phyloP scores from a whole-genome alignment of 2,888 invertebrate genomes.

The Bellardia bayeri region DNA sequence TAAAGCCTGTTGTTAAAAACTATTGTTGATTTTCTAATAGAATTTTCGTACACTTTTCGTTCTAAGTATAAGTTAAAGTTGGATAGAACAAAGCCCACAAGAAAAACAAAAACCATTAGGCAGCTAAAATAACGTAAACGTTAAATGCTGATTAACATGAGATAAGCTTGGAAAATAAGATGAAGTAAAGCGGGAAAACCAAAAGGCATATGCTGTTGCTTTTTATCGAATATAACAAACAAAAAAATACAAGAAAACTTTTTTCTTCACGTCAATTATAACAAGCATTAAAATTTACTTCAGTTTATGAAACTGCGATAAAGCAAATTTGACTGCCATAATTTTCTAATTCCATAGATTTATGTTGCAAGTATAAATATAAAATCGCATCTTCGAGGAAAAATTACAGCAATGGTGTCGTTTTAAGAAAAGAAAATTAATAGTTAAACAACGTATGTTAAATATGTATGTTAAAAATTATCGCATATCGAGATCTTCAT shows the following conservation, averaged over 20 bases:
- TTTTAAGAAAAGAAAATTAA: too few species aligned
- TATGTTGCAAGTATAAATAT: neutral
- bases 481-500: too few species aligned
- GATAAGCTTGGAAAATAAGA: slow-evolving; percentile 75
- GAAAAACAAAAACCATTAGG: slow-evolving; percentile 56
- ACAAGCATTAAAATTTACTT: slow-evolving; percentile 35
- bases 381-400: neutral
- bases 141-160: slow-evolving; percentile 79
- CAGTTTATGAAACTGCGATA: neutral
- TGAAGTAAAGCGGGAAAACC: neutral
- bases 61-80: neutral
- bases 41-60: neutral
- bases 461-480: too few species aligned
- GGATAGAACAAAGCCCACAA: slow-evolving; percentile 27
- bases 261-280: slow-evolving; percentile 38
- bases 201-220: slow-evolving; percentile 2
- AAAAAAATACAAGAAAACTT: slow-evolving; percentile 29
- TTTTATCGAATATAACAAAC: neutral
- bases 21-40: neutral
- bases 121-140: slow-evolving; percentile 73
- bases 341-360: neutral
- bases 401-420: too few species aligned
- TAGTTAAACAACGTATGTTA: too few species aligned
- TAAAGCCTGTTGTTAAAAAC: too few species aligned
- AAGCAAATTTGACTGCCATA: neutral